Evolutionary conservation across 1,140 invertebrate species (phyloP), one percentile per base, ranked within the genome.

Genomic region (Zaprionus africanus): DNA sequence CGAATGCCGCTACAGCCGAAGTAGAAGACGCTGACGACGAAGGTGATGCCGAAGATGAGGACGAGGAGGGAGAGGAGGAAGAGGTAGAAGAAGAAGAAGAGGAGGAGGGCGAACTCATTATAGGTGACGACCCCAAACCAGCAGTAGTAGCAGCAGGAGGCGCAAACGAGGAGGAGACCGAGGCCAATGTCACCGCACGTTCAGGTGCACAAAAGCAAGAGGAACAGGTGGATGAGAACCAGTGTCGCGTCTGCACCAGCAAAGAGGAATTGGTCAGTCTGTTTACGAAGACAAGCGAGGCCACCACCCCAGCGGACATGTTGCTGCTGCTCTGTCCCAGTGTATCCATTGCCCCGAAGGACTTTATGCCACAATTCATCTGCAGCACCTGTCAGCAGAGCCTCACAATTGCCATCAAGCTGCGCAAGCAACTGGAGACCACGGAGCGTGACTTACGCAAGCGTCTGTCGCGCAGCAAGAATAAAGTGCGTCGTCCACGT

Each of bases 281-380:
- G 17, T 93, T 92, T 17, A 86, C 90, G 19, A 88, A 83, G 54
- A 68, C 72, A 22, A 65, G 69, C 57, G 64, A 80, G 43, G 75
- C 65, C 46, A 83, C 85, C 36, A 81, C 90, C 6, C 82, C 92
- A 6, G 91, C 90, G 15, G 92, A 92, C 58, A 85, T 91, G 76
- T 66, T 93, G 67, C 80, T 93, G 79, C 79, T 67, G 22, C 78
- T 93, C 24, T 93, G 92, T 28, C 84, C 92, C 53, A 81, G 68
- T 34, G 82, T 93, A 5, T 81, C 80, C 51, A 93, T 93, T 66
- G 75, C 80, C n/a, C 76, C 63, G 12, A 92, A 92, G 58, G 92
- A 93, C 68, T 93, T 88, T 66, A 82, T 93, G 79, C 92, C 92
- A 2, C 92, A 93, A 60, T 93, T 87, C 19, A 92, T 93, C 9